Percentiles rank a stretch among this genome's conserved stretches.
Conservation (phyloP, 2,113 vertebrate species). For the Misgurnus anguillicaudatus region DNA sequence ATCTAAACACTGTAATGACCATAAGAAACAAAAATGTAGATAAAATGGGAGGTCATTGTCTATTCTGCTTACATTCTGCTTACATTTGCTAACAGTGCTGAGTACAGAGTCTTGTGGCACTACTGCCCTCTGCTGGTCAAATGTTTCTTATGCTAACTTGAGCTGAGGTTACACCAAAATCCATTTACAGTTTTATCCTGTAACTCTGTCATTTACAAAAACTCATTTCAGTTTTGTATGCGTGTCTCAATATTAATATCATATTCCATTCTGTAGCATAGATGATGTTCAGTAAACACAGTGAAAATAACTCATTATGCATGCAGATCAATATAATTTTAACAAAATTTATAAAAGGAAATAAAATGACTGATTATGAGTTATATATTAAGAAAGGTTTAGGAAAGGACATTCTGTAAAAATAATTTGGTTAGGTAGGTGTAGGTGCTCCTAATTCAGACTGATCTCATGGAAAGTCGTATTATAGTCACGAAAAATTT, state of each 20-base stretch:
- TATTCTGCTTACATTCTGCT: neutral
- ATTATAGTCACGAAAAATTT: no score
- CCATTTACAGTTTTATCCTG: neutral
- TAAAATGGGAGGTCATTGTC: constrained; percentile 16
- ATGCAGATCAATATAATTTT: constrained; percentile 18
- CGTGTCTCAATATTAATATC: constrained; percentile 10
- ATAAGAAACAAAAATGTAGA: neutral
- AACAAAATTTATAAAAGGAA: constrained; percentile 2
- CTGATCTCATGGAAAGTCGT: no score
- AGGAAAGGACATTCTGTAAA: neutral
- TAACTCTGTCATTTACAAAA: neutral
- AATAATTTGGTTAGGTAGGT: no score
- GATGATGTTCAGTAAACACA: constrained; percentile 11
- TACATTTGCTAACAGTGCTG: neutral
- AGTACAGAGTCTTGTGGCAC: constrained; percentile 42
- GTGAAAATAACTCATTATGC: neutral
- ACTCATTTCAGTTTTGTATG: constrained; percentile 3
- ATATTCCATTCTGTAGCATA: neutral
- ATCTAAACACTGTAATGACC: neutral
- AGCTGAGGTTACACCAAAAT: constrained; percentile 4
- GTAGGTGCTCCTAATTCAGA: no score
- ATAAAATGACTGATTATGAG: neutral
- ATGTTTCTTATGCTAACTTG: neutral
- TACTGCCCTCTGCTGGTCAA: constrained; percentile 75
- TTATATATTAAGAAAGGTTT: neutral